phyloP scores from a whole-genome alignment of 2,888 invertebrate genomes.

The Trissolcus brochymenae region DNA sequence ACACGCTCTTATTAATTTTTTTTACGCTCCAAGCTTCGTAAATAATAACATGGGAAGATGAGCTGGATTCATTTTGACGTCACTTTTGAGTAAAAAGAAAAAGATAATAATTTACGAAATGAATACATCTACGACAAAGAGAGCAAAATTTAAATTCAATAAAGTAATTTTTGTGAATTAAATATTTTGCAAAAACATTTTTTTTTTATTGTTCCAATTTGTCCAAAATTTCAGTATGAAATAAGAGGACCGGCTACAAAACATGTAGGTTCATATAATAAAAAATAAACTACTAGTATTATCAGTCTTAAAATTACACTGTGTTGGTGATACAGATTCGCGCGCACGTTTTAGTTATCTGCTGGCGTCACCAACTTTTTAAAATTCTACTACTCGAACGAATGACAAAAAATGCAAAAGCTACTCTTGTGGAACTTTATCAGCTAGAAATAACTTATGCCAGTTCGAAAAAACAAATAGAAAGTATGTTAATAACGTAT shows the following conservation, averaged over 20 bases:
- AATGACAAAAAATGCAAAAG: conserved; percentile 12
- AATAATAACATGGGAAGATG: conserved; percentile 7
- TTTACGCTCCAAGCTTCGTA: conserved; percentile 12
- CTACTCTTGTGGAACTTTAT: conserved; percentile 30
- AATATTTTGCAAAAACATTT: no score
- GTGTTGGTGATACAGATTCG: neutral
- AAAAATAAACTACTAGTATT: no score
- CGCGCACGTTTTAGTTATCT: conserved; percentile 2
- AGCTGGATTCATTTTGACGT: conserved; percentile 18
- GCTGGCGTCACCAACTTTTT: neutral
- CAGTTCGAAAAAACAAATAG: conserved; percentile 13
- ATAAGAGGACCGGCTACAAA: no score
- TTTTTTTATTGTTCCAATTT: no score
- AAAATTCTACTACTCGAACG: neutral
- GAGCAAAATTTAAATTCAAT: no score
- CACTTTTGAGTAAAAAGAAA: neutral
- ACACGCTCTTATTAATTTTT: conserved; percentile 30
- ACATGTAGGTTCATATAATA: no score
- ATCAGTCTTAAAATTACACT: no score
- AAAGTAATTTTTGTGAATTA: no score
- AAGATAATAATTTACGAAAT: neutral
- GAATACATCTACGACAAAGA: no score
- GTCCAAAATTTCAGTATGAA: no score
- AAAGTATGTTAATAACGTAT: conserved; percentile 19
- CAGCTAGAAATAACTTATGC: conserved; percentile 10